Base-by-base conservation (phyloP, 1,140 invertebrate genomes). In the Drosophila insularis region DNA sequence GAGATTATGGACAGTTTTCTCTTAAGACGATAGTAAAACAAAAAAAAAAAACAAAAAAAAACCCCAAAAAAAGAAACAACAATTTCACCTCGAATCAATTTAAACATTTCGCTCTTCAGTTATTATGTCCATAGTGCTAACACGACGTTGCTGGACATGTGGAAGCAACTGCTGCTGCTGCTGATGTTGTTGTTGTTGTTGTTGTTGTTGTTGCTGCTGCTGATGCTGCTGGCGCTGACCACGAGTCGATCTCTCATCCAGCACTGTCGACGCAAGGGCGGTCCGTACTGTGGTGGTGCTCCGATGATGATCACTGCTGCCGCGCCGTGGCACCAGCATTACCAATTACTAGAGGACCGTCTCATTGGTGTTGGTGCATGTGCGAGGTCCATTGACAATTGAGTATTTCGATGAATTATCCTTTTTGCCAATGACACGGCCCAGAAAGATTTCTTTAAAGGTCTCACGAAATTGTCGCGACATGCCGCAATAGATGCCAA, bases 401-500 rank as follows among this genome's bases (percentile, higher is more conserved):
- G 95, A 96, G 90, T 96, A 96, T 68, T 95, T 93, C 14, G 95
- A 95, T 4, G 95, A 96, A 23, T 94, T 95, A 72, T 95, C 95
- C 79, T 95, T 94, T 70, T 94, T 94, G 62, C 90, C 93, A 10
- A 93, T 93, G 0, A 93, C 92, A 2, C 94, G 94, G 1, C 94
- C 92, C 5, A 96, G 93, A 80, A 98, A 98, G 3, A 98, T 93
- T 80, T 97, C 95, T 80, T 97, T 97, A 92, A 98, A 99, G 0
- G 98, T 98, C 91, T 98, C 97, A 32, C 98, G 93, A 90, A 99
- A 99, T 90, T 98, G 97, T 21, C 97, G 93, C 55, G 96, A 97
- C 98, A 98, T 98, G 4, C 97, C 97, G 91, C 97, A 98, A 91
- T 99, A 99, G 69, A 99, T 98, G 62, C 97, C 97, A 87, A 99